These are phyloP conservation scores for Drosophila trapezifrons DNA, from an alignment of 1,140 invertebrate species.

Conservation along the genomic window DNA sequence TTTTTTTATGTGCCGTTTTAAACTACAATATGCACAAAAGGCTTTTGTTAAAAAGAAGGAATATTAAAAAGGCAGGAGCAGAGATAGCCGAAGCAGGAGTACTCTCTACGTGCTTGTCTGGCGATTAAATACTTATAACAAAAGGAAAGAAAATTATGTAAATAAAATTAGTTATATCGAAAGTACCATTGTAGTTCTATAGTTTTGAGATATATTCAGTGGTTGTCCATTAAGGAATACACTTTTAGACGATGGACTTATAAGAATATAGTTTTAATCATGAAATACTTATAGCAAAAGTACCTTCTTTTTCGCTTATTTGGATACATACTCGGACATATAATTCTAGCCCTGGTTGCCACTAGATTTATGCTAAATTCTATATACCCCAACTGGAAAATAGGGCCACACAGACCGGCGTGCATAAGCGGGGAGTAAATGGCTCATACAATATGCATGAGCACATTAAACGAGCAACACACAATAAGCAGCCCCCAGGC, in stretches of 20 bases:
- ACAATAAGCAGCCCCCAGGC: conserved; percentile 16
- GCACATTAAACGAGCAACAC: conserved; percentile 70
- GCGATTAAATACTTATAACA: background rate
- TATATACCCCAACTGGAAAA: conserved; percentile 12
- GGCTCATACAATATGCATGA: conserved; percentile 73
- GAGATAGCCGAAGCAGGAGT: background rate
- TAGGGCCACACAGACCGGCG: conserved; percentile 11
- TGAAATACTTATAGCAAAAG: no score
- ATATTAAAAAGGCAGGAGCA: background rate
- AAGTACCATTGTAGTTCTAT: no score
- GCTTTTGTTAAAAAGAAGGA: conserved; percentile 55
- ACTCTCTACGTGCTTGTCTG: background rate
- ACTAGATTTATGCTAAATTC: background rate
- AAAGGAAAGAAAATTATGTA: background rate
- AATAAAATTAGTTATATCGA: background rate
- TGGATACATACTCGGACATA: no score
- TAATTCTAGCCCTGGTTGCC: background rate
- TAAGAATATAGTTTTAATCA: no score
- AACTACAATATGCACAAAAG: conserved; percentile 74
- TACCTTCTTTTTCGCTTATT: no score
- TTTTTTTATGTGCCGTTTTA: conserved; percentile 45
- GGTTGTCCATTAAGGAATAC: background rate
- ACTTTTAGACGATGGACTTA: no score
- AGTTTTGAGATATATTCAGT: background rate
- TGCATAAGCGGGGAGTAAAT: conserved; percentile 51